Conservation (phyloP, 2,113 vertebrate species). For the Tricholaema leucomelas region DNA sequence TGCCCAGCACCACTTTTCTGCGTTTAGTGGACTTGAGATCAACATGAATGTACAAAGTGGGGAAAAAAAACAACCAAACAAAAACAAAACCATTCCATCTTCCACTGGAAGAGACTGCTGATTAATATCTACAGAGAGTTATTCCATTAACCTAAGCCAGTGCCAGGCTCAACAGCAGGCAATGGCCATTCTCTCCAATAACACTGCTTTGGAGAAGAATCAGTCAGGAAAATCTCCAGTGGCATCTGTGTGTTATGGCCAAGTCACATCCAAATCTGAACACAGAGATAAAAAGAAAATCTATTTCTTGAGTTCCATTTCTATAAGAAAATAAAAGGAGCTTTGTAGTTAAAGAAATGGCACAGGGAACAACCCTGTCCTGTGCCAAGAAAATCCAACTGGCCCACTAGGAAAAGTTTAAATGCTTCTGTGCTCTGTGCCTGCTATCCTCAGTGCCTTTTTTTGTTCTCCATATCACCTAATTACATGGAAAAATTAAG, state of each 20-base stretch:
- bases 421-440: background rate
- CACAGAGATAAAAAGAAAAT: background rate
- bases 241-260: background rate
- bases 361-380: background rate
- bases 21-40: background rate
- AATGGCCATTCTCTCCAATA: background rate
- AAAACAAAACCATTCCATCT: background rate
- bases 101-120: accelerated
- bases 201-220: background rate
- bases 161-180: background rate
- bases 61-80: background rate
- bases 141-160: background rate
- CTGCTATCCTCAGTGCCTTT: background rate
- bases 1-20: background rate
- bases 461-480: background rate
- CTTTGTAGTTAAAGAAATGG: background rate
- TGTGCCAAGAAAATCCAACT: background rate
- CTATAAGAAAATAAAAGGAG: constrained; percentile 5
- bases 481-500: background rate
- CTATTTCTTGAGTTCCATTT: background rate
- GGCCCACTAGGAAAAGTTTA: background rate
- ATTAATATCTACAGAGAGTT: background rate
- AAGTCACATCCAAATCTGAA: constrained; percentile 21
- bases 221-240: background rate
- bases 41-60: background rate